A percentile compares a stretch with the other conserved stretches of the same genome.
Conservation (phyloP, 2,797 vertebrate genomes). For the Dendrocincla tyrannina region DNA sequence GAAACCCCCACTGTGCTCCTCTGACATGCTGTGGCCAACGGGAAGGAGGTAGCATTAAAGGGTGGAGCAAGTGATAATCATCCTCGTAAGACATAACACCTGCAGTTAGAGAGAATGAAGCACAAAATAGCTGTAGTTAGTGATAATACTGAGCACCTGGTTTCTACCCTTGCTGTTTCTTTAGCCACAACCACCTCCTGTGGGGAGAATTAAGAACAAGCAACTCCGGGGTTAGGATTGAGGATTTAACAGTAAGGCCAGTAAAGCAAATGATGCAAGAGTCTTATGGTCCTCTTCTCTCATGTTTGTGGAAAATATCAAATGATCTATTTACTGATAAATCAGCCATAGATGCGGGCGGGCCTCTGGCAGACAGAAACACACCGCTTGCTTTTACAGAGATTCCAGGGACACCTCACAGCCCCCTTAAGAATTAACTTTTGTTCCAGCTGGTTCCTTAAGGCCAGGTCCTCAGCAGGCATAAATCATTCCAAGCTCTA, state of each 20-base stretch:
- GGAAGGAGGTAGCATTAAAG: not conserved
- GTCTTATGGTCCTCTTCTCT: not conserved
- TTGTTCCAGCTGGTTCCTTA: conserved; percentile 9
- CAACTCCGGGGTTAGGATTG: not conserved
- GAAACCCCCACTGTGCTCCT: not conserved
- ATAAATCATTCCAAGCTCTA: conserved; percentile 37
- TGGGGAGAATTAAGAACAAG: not conserved
- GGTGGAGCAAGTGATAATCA: not conserved
- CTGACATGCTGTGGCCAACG: accelerated
- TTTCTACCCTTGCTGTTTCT: not conserved
- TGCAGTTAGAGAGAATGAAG: not conserved
- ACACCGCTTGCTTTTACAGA: not conserved
- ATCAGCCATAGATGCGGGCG: not conserved
- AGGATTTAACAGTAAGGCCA: not conserved
- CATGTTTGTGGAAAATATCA: not conserved
- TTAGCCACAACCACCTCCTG: not conserved
- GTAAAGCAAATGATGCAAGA: not conserved
- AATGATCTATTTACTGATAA: not conserved
- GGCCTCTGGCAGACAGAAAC: not conserved
- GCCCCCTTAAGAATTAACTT: not conserved
- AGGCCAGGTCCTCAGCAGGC: not conserved
- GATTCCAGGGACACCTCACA: not conserved
- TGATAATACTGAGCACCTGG: not conserved
- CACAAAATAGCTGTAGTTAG: not conserved
- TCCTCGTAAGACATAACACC: not conserved